Conservation (phyloP, 1,140 invertebrate species). For the Venustaconcha ellipsiformis region DNA sequence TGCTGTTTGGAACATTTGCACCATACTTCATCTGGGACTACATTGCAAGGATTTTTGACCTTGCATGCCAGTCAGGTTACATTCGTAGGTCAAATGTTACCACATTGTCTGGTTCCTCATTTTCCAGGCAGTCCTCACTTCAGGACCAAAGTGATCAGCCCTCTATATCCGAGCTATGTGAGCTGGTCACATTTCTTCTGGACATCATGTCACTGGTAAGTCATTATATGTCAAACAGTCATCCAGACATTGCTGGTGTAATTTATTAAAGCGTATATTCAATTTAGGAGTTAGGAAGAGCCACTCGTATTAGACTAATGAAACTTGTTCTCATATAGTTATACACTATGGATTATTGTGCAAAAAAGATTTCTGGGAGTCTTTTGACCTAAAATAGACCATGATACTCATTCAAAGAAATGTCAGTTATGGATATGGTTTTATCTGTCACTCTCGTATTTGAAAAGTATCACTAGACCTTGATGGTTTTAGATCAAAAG, state of each 20-base stretch:
- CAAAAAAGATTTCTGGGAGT: too few relatives aligned
- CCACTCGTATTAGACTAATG: too few relatives aligned
- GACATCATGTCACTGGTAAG: constrained; percentile 80
- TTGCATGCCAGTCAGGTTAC: constrained; percentile 71
- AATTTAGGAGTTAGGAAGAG: too few relatives aligned
- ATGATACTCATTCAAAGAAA: too few relatives aligned
- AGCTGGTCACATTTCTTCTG: constrained; percentile 82
- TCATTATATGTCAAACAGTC: constrained; percentile 23
- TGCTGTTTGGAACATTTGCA: constrained; percentile 87
- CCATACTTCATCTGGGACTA: constrained; percentile 90
- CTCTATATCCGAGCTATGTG: constrained; percentile 73
- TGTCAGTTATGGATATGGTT: too few relatives aligned
- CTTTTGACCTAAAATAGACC: too few relatives aligned
- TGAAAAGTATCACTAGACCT: too few relatives aligned
- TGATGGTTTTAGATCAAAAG: too few relatives aligned
- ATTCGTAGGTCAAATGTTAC: constrained; percentile 20
- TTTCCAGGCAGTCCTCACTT: background rate
- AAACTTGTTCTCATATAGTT: too few relatives aligned
- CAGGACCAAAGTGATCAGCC: constrained; percentile 34
- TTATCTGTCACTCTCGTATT: too few relatives aligned
- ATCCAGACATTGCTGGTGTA: background rate
- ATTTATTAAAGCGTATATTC: background rate
- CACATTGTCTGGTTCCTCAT: constrained; percentile 17
- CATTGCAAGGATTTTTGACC: constrained; percentile 79
- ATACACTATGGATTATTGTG: too few relatives aligned